These are phyloP conservation scores for Xenentodon cancila DNA, from an alignment of 2,797 vertebrate genomes.

Conservation along the genomic window DNA sequence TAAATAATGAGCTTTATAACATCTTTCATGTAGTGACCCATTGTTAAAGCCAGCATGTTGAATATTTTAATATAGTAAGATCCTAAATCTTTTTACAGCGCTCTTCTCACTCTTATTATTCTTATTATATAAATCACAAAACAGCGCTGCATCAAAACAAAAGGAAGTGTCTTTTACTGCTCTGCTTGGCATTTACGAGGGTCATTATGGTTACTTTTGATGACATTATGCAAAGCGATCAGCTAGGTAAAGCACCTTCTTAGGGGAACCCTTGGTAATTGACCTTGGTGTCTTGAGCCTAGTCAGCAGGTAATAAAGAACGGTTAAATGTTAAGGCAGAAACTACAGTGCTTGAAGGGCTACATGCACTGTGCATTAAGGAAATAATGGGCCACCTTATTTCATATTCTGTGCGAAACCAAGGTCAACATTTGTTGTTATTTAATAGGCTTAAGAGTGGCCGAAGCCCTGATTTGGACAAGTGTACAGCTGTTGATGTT, in stretches of 20 bases:
- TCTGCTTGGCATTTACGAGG: slow-evolving; percentile 58
- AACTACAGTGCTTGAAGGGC: slow-evolving; percentile 81
- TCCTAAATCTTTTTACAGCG: slow-evolving; percentile 53
- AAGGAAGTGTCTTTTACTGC: slow-evolving; percentile 60
- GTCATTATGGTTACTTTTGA: slow-evolving; percentile 67
- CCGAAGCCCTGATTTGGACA: slow-evolving; percentile 27
- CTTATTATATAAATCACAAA: slow-evolving; percentile 55
- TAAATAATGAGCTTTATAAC: slow-evolving; percentile 63
- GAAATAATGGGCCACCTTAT: slow-evolving; percentile 82
- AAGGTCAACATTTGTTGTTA: slow-evolving; percentile 80
- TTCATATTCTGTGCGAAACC: slow-evolving; percentile 83
- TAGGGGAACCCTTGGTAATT: slow-evolving; percentile 76
- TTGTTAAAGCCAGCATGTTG: slow-evolving; percentile 46
- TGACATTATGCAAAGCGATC: slow-evolving; percentile 71
- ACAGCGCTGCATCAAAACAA: slow-evolving; percentile 67
- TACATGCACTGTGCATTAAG: slow-evolving; percentile 75
- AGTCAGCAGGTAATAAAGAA: slow-evolving; percentile 85
- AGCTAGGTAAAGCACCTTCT: slow-evolving; percentile 69
- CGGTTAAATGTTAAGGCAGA: slow-evolving; percentile 82
- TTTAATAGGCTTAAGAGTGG: slow-evolving; percentile 74
- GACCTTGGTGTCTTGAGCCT: slow-evolving; percentile 83
- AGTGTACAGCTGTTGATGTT: neutral
- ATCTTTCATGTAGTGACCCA: slow-evolving; percentile 68
- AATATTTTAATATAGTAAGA: slow-evolving; percentile 64
- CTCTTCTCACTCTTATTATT: slow-evolving; percentile 44